phyloP scores from a whole-genome alignment of 2,113 vertebrate species.

The Mustelus asterias region DNA sequence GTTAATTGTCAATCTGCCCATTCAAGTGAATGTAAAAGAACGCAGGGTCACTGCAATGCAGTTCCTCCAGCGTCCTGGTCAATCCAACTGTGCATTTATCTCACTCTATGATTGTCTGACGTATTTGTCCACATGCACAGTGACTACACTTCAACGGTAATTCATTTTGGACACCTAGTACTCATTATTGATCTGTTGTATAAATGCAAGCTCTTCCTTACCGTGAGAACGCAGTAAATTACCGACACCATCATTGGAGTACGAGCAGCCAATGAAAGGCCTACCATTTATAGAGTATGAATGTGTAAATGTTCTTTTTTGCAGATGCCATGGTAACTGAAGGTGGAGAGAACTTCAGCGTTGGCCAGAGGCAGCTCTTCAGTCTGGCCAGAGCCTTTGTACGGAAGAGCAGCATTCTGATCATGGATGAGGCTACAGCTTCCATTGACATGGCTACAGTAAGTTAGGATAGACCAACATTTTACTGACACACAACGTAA shows the following conservation, averaged over 20 bases:
- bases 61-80: neutral
- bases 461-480: constrained; percentile 44
- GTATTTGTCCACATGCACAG: neutral
- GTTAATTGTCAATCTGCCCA: neutral
- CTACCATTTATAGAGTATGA: neutral
- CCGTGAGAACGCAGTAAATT: neutral
- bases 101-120: neutral
- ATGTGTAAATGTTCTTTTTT: neutral
- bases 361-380: constrained; percentile 93
- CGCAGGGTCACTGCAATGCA: no score
- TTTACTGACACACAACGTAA: neutral
- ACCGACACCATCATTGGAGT: neutral
- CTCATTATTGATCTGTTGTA: neutral
- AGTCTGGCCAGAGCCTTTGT: constrained; percentile 92
- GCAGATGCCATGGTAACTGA: constrained; percentile 86
- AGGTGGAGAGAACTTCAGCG: constrained; percentile 95
- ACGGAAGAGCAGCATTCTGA: constrained; percentile 93
- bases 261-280: neutral
- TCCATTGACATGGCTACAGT: constrained; percentile 98
- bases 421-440: constrained; percentile 98
- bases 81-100: neutral
- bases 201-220: neutral
- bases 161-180: neutral
- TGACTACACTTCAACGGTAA: neutral
- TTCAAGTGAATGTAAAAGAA: neutral